phyloP scores from a whole-genome alignment of 2,888 invertebrate genomes.

The Trissoscelio sp. region DNA sequence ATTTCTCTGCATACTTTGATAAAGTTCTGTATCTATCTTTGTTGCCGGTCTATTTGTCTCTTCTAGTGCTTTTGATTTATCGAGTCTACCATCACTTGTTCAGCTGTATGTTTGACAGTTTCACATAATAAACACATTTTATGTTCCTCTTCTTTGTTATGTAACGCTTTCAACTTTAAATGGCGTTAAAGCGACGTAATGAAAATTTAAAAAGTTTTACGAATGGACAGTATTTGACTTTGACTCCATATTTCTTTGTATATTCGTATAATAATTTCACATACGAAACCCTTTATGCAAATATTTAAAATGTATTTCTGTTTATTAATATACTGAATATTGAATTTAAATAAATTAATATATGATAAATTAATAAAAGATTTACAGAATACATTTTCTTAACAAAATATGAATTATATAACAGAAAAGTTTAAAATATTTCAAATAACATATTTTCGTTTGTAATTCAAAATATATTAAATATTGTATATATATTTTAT shows the following conservation, averaged over 20 bases:
- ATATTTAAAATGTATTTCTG: no score
- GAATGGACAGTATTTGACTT: conserved; percentile 6
- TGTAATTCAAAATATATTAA: no score
- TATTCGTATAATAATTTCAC: background rate
- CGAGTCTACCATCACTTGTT: conserved; percentile 37
- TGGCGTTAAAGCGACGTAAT: conserved; percentile 12
- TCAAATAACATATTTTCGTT: no score
- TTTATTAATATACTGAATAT: no score
- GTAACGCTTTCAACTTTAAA: conserved; percentile 30
- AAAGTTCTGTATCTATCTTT: conserved; percentile 47
- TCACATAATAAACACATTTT: conserved; percentile 54
- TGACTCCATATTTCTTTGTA: conserved; percentile 3
- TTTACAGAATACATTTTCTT: no score
- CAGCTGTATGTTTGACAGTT: conserved; percentile 50
- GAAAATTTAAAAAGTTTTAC: conserved; percentile 12
- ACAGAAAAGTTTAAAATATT: no score
- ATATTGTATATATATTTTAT: no score
- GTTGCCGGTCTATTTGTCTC: conserved; percentile 41
- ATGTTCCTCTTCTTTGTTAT: conserved; percentile 23
- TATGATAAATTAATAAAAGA: no score
- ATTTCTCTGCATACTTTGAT: conserved; percentile 67
- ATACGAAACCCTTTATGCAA: no score
- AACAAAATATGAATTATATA: no score
- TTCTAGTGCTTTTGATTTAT: conserved; percentile 34
- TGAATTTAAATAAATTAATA: no score